Evolutionary conservation across 2,888 invertebrate species (phyloP), one percentile per base, ranked within the genome.

Genomic region (Artemia sinica): DNA sequence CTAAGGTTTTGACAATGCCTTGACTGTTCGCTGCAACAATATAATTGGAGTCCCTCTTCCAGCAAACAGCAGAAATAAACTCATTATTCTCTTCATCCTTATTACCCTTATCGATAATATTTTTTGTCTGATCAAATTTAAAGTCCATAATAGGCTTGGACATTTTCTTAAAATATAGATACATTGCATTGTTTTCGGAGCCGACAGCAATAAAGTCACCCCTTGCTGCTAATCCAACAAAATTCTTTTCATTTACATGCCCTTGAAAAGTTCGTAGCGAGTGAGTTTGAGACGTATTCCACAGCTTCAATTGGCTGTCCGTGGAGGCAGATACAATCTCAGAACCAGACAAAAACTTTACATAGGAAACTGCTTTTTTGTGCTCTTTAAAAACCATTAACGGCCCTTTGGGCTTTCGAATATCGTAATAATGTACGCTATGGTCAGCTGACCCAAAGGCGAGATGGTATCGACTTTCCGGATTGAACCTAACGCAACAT

Each of bases 381-480:
- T 95, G 94, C 51, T 93, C 92, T 74, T 87, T 85, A 77, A 94
- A 89, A 12, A 92, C 83, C 70, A 85, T 84, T 18, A 93, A 81
- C 1, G 93, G 86, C 72, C 87, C 85, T 70, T 87, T 84, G 75
- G 89, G 86, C 73, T 90, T 86, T 52, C 94, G 82, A 73, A 95
- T 81, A 80, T 95, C 95, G 78, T 93, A 95, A 77, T 94, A 93
- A 78, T 95, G 92, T 68, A 95, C 92, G 80, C 91, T 91, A 78
- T 94, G 94, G 80, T 95, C 94, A 48, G 95, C 94, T n/a, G 91
- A 91, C 13, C 94, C 94, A 80, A 93, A 94, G 2, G 93, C 92
- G 71, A 95, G 81, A 77, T 93, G 89, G 77, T 87, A 89, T 0
- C 90, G 86, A 72, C 88, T 89, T 71, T 84, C 81, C 1, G 90